Evolutionary conservation across 1,140 invertebrate species (phyloP).

Genomic region (Polyergus mexicanus): DNA sequence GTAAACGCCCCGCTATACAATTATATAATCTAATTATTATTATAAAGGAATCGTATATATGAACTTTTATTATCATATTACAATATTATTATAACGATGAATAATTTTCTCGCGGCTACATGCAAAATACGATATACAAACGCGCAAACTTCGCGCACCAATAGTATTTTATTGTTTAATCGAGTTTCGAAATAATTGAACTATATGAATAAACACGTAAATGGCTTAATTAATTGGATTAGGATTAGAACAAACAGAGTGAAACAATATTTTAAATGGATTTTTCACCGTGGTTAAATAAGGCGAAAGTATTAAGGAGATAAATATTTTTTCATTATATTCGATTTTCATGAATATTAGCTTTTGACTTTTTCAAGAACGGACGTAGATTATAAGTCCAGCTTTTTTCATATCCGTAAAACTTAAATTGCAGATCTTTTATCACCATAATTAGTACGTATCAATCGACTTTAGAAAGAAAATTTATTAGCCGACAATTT

Average conservation of each 20-base stretch:
- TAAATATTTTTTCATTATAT: neutral
- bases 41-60: neutral
- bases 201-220: constrained; percentile 3
- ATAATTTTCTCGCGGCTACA: constrained; percentile 2
- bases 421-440: neutral
- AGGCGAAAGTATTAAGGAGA: neutral
- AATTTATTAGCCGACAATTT: neutral
- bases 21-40: constrained; percentile 28
- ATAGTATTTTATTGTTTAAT: constrained; percentile 38
- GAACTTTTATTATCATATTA: constrained; percentile 11
- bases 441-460: neutral
- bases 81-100: constrained; percentile 33
- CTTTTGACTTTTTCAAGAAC: neutral
- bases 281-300: neutral
- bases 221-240: constrained; percentile 2
- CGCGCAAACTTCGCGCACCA: neutral
- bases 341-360: neutral
- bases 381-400: neutral
- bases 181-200: constrained; percentile 24
- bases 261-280: neutral
- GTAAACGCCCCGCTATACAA: neutral
- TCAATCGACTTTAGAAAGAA: neutral
- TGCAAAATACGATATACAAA: neutral
- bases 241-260: neutral
- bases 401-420: neutral